Evolutionary conservation across 2,888 invertebrate genomes (phyloP).

Genomic region (Escarpia spicata): DNA sequence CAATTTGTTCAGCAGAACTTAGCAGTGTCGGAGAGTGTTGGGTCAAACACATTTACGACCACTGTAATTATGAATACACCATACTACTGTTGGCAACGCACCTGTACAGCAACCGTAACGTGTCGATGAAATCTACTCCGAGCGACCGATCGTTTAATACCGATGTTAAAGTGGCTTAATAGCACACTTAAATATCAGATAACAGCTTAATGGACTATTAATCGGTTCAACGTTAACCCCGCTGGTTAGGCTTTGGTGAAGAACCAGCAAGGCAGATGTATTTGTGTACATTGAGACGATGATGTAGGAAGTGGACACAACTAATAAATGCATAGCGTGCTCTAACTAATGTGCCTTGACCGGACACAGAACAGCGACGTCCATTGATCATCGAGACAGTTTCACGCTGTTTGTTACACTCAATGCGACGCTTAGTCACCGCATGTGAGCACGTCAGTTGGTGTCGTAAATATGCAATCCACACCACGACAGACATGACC

Average conservation of each 20-base stretch:
- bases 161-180: neutral
- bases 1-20: no score
- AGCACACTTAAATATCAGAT: no score
- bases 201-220: no score
- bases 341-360: neutral
- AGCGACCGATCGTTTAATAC: neutral
- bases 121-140: neutral
- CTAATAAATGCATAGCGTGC: neutral
- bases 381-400: neutral
- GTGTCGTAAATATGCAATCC: neutral
- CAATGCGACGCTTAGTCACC: neutral
- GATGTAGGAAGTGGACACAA: neutral
- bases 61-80: neutral
- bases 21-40: neutral
- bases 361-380: neutral
- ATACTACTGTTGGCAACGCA: neutral
- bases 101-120: neutral
- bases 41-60: no score
- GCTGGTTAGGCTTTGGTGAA: neutral
- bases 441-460: neutral
- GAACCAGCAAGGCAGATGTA: neutral
- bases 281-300: neutral
- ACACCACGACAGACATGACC: neutral
- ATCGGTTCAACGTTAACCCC: neutral
- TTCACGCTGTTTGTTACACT: neutral